Base-by-base conservation (phyloP, 2,113 vertebrate genomes). In the Hystrix brachyura region DNA sequence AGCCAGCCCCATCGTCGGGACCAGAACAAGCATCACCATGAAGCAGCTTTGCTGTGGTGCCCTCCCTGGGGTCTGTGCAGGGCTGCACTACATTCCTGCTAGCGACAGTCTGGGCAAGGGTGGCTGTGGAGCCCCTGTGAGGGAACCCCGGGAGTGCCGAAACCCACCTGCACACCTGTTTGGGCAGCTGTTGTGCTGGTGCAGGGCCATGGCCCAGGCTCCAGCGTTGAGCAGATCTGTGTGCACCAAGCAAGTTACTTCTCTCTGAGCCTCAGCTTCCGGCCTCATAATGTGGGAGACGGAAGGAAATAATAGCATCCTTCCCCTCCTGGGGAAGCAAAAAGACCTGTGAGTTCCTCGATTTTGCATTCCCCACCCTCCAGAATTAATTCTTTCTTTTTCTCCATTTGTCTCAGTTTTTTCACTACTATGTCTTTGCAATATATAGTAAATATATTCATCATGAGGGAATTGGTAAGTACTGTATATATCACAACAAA, bases 1-100 rank as follows among this genome's bases (percentile, higher is more conserved):
- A 6, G 90, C 86, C 18, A 99, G 76, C 76, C 85, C 59, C 2
- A 38, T 38, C 99, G 98, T 81, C 12, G 38, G 12, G 34, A 81
- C 79, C 10, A 38, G 32, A 81, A 38, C 55, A 59, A 1, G 5
- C 11, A 27, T 25, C 19, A 8, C 21, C 55, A n/a, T 81, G 21
- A 59, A 6, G 19, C 53, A 55, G 34, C 55, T 29, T 38, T 55
- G 7, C 1, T 4, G 55, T 38, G 21, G 34, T 38, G 55, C 34
- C 34, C 19, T 25, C 34, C 55, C 57, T 81, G 34, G 55, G 34
- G 7, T 25, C 53, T n/a, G 55, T 7, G 34, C 53, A 34, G 19
- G 79, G 34, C 79, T 55, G 27, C 34, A 27, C 79, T 13, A 34
- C 21, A 81, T 19, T 25, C 53, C 79, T 57, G 55, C n/a, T 59